Evolutionary conservation across 2,797 vertebrate genomes (phyloP).

Genomic region (Manis javanica): DNA sequence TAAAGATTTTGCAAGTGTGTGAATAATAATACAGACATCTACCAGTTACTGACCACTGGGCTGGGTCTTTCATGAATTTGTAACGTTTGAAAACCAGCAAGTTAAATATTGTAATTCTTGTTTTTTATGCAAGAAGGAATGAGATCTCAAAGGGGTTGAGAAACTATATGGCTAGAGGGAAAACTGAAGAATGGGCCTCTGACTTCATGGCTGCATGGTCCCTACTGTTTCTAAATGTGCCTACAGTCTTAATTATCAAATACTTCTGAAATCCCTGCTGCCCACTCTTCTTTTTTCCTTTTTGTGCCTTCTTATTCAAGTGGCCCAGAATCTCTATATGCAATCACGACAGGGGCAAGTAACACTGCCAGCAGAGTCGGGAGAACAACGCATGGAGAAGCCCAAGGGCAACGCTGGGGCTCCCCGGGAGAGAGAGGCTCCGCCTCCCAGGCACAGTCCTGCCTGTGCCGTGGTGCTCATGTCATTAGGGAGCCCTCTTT

Average conservation of each 20-base stretch:
- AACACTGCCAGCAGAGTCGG: not conserved
- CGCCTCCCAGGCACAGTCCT: not conserved
- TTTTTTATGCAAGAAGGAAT: not conserved
- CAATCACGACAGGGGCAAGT: not conserved
- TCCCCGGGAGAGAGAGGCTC: not conserved
- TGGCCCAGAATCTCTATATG: not conserved
- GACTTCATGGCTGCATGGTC: not conserved
- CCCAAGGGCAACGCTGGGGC: not conserved
- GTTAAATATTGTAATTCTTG: not conserved
- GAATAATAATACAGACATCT: not conserved
- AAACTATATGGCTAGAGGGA: not conserved
- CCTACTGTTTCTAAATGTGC: not conserved
- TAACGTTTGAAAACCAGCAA: not conserved
- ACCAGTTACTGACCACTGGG: not conserved
- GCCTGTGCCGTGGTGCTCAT: not conserved
- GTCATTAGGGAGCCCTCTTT: not conserved
- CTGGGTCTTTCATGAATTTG: not conserved
- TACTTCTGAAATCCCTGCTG: not conserved
- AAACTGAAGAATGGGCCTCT: not conserved
- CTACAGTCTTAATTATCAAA: not conserved
- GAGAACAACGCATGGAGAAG: not conserved
- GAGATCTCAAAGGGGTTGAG: not conserved
- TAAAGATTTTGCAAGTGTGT: not conserved
- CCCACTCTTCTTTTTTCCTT: not conserved
- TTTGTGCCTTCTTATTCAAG: not conserved